phyloP scores from a whole-genome alignment of 92 coral and sea anemone genomes.

The Actinostola sp. region DNA sequence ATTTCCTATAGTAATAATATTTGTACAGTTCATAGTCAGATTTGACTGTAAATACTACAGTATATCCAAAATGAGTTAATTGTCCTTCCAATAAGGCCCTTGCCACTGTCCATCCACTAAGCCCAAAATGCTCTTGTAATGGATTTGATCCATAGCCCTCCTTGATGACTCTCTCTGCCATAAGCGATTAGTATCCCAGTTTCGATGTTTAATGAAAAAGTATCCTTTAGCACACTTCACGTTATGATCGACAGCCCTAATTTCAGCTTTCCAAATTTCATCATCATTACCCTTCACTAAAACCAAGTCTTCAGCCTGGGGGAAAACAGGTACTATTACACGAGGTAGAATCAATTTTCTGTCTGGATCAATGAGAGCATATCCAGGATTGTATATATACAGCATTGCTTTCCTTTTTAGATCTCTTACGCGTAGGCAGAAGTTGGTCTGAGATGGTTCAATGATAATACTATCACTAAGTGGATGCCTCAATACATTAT shows the following conservation, averaged over 20 bases:
- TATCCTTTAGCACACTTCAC: conserved; percentile 32
- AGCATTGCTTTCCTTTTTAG: conserved; percentile 34
- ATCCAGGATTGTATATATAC: conserved; percentile 21
- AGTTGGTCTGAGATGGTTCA: conserved; percentile 34
- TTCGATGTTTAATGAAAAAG: conserved; percentile 45
- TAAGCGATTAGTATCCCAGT: conserved; percentile 26
- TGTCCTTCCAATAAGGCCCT: conserved; percentile 50
- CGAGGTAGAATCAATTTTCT: conserved; percentile 27
- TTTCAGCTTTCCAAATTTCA: conserved; percentile 54
- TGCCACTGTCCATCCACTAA: conserved; percentile 54
- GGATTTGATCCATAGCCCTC: conserved; percentile 40
- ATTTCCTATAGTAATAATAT: neutral
- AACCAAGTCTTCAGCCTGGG: conserved; percentile 51
- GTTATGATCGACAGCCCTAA: conserved; percentile 30
- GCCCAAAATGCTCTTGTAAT: conserved; percentile 43
- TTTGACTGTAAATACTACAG: too few relatives aligned
- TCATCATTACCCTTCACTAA: conserved; percentile 41
- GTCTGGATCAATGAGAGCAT: conserved; percentile 40
- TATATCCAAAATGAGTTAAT: too few relatives aligned
- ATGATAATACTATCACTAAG: conserved; percentile 39
- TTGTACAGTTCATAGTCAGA: too few relatives aligned
- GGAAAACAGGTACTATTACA: conserved; percentile 43
- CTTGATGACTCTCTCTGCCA: conserved; percentile 44
- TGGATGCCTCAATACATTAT: conserved; percentile 46
- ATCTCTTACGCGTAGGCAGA: conserved; percentile 26